Percentiles rank a stretch among this genome's conserved stretches.
These are phyloP conservation scores for Drosophila bocki DNA, from an alignment of 1,140 invertebrate species.

Conservation along the genomic window DNA sequence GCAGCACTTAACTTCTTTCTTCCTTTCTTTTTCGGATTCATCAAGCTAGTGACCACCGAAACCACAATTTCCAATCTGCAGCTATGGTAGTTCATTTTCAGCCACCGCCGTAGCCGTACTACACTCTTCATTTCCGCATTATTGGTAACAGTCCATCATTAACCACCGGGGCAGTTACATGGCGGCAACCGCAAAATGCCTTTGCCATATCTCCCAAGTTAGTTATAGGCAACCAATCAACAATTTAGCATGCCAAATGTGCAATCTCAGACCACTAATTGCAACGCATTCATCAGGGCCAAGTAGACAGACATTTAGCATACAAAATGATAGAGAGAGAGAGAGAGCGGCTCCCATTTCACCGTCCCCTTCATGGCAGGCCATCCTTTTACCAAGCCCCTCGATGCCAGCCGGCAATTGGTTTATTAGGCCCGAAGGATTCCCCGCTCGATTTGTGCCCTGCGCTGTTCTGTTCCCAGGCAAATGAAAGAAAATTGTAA, in stretches of 20 bases:
- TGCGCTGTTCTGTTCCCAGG: slow-evolving; percentile 21
- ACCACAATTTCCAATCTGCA: slow-evolving; percentile 23
- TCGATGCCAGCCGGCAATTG: slow-evolving; percentile 46
- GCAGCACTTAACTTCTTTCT: neutral
- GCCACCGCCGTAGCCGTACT: neutral
- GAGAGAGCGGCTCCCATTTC: slow-evolving; percentile 6
- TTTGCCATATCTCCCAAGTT: slow-evolving; percentile 56
- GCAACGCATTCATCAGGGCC: slow-evolving; percentile 72
- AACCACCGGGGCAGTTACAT: slow-evolving; percentile 18
- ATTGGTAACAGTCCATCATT: slow-evolving; percentile 51
- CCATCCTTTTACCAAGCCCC: neutral
- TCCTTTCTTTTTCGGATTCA: slow-evolving; percentile 2
- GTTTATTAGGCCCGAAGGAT: slow-evolving; percentile 56
- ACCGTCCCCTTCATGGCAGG: neutral
- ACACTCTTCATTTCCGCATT: slow-evolving; percentile 42
- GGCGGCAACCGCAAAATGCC: slow-evolving; percentile 38
- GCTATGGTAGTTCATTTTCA: neutral
- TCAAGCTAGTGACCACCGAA: slow-evolving; percentile 1
- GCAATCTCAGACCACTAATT: slow-evolving; percentile 80
- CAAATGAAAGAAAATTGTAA: slow-evolving; percentile 81
- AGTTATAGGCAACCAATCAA: slow-evolving; percentile 47
- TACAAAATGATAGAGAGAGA: slow-evolving; percentile 47
- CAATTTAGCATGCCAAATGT: slow-evolving; percentile 70
- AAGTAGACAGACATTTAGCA: slow-evolving; percentile 56
- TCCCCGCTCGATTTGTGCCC: slow-evolving; percentile 34